A percentile compares a stretch with the other conserved stretches of the same genome.
Conservation (phyloP, 2,113 vertebrate genomes). For the Pholis gunnellus region DNA sequence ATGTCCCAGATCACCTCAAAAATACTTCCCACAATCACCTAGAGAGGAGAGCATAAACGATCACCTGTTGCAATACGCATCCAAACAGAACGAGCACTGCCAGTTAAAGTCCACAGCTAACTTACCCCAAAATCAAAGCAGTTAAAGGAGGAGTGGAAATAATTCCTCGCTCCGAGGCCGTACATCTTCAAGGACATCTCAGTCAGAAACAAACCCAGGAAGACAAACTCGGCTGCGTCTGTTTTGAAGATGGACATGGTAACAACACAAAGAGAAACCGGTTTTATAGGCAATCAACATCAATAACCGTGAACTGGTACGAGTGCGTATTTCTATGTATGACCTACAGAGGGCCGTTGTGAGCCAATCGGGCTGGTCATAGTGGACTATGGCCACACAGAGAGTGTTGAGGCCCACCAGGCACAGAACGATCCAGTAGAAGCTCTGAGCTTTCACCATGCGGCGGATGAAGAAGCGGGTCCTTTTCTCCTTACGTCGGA, state of each 20-base stretch:
- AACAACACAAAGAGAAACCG: background rate
- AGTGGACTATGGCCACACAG: conserved; percentile 97
- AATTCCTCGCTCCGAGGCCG: conserved; percentile 93
- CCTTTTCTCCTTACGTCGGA: conserved; percentile 96
- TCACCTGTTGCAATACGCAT: background rate
- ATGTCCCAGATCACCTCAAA: conserved; percentile 98
- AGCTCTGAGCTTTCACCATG: conserved; percentile 98
- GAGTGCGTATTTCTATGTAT: background rate
- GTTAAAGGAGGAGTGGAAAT: conserved; percentile 99
- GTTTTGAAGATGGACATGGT: conserved; percentile 17
- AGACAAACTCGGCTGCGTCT: conserved; percentile 97
- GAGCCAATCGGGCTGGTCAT: conserved; percentile 93
- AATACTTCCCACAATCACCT: conserved; percentile 98
- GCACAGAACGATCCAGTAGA: conserved; percentile 97
- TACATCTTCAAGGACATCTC: conserved; percentile 99
- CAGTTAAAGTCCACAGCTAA: background rate
- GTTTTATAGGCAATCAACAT: background rate
- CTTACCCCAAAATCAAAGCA: conserved; percentile 99
- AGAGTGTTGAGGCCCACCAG: conserved; percentile 96
- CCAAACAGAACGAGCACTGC: background rate
- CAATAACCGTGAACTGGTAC: no score
- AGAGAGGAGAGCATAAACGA: conserved; percentile 24
- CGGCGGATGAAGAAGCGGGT: conserved; percentile 96
- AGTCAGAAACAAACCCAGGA: conserved; percentile 95
- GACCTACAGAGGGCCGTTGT: conserved; percentile 91